Percentiles rank a stretch among this genome's conserved stretches.
These are phyloP conservation scores for Platycercus adscitus DNA, from an alignment of 2,113 vertebrate species.

Conservation along the genomic window DNA sequence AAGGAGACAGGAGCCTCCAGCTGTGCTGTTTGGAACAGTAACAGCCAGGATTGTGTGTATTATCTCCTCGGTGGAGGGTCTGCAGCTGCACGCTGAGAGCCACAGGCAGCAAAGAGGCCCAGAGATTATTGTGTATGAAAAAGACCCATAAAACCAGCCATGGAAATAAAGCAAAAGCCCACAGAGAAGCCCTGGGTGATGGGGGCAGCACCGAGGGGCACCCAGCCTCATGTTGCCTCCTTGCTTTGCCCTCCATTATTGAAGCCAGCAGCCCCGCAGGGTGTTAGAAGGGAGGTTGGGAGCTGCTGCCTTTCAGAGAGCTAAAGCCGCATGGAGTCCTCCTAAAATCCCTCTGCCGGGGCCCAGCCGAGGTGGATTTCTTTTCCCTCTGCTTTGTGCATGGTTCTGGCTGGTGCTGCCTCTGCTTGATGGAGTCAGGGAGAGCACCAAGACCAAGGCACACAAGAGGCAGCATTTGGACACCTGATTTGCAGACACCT, in stretches of 20 bases:
- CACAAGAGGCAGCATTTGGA: rapidly evolving
- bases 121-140: not conserved
- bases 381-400: not conserved
- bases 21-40: slow-evolving; percentile 53
- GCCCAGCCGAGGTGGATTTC: not conserved
- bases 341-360: not conserved
- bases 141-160: not conserved
- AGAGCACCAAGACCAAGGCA: not conserved
- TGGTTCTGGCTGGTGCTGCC: not conserved
- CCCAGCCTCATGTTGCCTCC: not conserved
- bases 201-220: not conserved
- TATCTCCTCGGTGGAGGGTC: slow-evolving; percentile 53
- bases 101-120: not conserved
- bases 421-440: not conserved
- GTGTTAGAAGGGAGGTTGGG: not conserved
- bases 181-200: not conserved
- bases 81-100: slow-evolving; percentile 39
- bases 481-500: not conserved
- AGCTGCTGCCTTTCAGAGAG: not conserved
- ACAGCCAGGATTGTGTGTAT: slow-evolving; percentile 43
- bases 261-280: not conserved
- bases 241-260: not conserved
- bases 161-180: slow-evolving; percentile 23
- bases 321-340: not conserved
- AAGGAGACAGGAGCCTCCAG: slow-evolving; percentile 18